Evolutionary conservation across 2,113 vertebrate species (phyloP).

Genomic region (Telmatochromis sp.): DNA sequence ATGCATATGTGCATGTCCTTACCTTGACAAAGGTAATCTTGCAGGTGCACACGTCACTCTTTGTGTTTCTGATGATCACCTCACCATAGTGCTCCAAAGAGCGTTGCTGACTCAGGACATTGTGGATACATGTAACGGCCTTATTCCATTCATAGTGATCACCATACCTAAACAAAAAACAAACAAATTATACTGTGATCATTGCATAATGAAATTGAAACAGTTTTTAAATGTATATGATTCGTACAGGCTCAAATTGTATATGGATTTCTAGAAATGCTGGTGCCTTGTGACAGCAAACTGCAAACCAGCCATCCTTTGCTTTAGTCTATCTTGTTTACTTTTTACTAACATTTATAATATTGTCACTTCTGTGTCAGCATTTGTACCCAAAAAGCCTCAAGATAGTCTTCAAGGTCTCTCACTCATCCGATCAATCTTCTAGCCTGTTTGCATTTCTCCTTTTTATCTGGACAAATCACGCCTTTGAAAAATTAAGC

Average conservation of each 20-base stretch:
- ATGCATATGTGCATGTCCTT: not conserved
- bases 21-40: constrained; percentile 92
- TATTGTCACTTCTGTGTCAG: not conserved
- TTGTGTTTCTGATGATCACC: constrained; percentile 80
- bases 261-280: not conserved
- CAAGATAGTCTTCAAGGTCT: not conserved
- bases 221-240: not conserved
- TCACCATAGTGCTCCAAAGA: constrained; percentile 92
- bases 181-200: not conserved
- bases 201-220: not conserved
- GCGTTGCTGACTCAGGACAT: constrained; percentile 85
- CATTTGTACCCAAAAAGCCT: not conserved
- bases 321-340: not conserved
- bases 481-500: not conserved
- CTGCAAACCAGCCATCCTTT: not conserved
- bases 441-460: not conserved
- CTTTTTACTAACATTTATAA: not conserved
- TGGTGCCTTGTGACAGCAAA: not conserved
- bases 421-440: not conserved
- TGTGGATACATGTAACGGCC: constrained; percentile 89
- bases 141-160: constrained; percentile 96
- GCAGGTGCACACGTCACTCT: constrained; percentile 79
- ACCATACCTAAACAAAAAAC: constrained; percentile 67
- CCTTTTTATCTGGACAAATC: not conserved
- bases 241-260: not conserved